Conservation (phyloP, 37 sponge, comb jelly and placozoan species). For the Dysidea cf. avara region DNA sequence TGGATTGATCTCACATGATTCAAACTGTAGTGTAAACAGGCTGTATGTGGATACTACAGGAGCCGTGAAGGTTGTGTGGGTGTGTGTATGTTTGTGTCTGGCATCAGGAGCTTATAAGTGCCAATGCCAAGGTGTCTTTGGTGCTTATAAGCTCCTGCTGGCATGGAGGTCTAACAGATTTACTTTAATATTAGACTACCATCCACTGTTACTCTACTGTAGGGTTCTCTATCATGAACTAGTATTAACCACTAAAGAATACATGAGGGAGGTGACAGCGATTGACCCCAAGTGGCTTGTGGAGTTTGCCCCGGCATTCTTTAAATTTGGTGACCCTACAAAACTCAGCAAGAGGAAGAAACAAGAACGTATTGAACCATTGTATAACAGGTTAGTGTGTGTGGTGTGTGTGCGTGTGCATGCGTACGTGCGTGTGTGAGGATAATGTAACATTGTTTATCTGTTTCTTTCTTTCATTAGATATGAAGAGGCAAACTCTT, state of each 20-base stretch:
- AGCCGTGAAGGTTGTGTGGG: too few species aligned
- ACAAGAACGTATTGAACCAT: slow-evolving; percentile 91
- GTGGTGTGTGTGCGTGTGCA: neutral
- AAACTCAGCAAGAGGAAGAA: slow-evolving; percentile 93
- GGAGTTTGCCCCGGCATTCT: slow-evolving; percentile 98
- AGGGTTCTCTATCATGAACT: slow-evolving; percentile 96
- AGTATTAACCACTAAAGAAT: slow-evolving; percentile 97
- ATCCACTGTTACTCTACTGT: neutral
- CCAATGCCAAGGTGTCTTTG: too few species aligned
- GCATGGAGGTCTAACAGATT: too few species aligned
- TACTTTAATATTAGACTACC: too few species aligned
- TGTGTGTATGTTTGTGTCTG: too few species aligned
- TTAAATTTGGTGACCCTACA: slow-evolving; percentile 90
- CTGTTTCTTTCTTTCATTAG: slow-evolving; percentile 12
- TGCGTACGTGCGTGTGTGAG: neutral
- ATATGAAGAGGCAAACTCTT: slow-evolving; percentile 96
- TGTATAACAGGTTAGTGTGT: slow-evolving; percentile 80
- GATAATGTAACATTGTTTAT: neutral
- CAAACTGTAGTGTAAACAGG: too few species aligned
- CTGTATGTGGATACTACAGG: too few species aligned
- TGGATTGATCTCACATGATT: too few species aligned
- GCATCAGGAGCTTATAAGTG: too few species aligned
- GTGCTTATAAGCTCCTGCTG: too few species aligned
- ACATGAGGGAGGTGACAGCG: slow-evolving; percentile 93
- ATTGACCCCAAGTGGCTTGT: slow-evolving; percentile 98